phyloP scores from a whole-genome alignment of 2,888 invertebrate genomes.

The Odontomyia ornata region DNA sequence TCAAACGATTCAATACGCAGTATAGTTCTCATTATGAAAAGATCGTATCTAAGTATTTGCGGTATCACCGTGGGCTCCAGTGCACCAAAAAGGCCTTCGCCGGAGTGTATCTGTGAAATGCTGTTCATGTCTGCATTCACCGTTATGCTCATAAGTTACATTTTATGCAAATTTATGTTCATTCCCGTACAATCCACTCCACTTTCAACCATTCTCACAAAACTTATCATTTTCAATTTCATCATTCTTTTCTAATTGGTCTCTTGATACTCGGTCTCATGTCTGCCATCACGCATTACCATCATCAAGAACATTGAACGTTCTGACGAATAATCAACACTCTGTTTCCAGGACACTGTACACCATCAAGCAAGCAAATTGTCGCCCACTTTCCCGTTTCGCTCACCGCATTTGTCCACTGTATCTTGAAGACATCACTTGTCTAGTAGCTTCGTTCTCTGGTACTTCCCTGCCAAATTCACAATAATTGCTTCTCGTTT shows the following conservation, averaged over 20 bases:
- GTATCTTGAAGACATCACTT: background rate
- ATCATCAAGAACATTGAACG: background rate
- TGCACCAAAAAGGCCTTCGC: too few relatives aligned
- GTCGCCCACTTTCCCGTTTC: background rate
- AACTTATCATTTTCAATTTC: background rate
- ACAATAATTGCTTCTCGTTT: conserved; percentile 11
- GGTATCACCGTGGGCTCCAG: too few relatives aligned
- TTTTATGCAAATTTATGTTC: too few relatives aligned
- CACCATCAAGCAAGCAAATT: background rate
- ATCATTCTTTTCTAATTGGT: conserved; percentile 29
- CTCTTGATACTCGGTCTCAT: conserved; percentile 6
- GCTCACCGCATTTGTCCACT: background rate
- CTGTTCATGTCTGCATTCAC: too few relatives aligned
- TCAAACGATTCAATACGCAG: too few relatives aligned
- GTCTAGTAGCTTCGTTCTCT: background rate
- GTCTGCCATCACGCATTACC: conserved; percentile 6
- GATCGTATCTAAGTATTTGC: too few relatives aligned
- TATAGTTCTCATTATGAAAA: too few relatives aligned
- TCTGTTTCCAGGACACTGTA: background rate
- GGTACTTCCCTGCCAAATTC: background rate
- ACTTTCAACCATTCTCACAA: background rate
- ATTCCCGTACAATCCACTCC: too few relatives aligned
- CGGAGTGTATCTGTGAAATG: too few relatives aligned
- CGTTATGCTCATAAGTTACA: too few relatives aligned
- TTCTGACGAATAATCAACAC: conserved; percentile 31